Conservation (phyloP, 2,113 vertebrate genomes). For the Tympanuchus pallidicinctus region DNA sequence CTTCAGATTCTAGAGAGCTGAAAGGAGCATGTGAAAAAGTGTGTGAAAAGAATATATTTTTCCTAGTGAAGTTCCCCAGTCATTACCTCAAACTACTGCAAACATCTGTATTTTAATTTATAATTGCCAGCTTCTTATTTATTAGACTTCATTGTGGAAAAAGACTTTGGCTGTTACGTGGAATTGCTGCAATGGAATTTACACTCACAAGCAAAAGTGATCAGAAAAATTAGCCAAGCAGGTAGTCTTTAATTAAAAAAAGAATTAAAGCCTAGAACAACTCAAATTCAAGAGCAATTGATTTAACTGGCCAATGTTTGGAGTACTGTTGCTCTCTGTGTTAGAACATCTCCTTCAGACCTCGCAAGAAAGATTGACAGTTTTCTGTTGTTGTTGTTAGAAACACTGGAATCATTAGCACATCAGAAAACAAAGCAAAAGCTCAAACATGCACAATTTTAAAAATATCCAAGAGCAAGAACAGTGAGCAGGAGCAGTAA, state of each 20-base stretch:
- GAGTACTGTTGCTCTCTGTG: slow-evolving; percentile 10
- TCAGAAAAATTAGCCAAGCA: slow-evolving; percentile 64
- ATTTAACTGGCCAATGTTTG: slow-evolving; percentile 38
- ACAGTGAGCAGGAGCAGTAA: slow-evolving; percentile 37
- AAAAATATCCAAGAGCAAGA: slow-evolving; percentile 44
- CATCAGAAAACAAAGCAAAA: slow-evolving; percentile 40
- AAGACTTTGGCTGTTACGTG: slow-evolving; percentile 38
- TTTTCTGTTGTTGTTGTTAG: slow-evolving; percentile 35
- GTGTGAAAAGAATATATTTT: slow-evolving; percentile 12
- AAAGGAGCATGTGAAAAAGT: slow-evolving; percentile 54
- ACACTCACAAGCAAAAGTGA: slow-evolving; percentile 55
- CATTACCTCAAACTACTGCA: slow-evolving; percentile 41
- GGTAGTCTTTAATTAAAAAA: slow-evolving; percentile 48
- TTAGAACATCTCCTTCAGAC: slow-evolving; percentile 57
- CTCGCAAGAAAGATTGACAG: slow-evolving; percentile 31
- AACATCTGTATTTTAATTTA: slow-evolving; percentile 33
- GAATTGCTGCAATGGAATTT: slow-evolving; percentile 54
- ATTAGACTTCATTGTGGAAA: slow-evolving; percentile 50
- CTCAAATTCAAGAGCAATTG: slow-evolving; percentile 36
- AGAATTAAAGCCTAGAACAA: slow-evolving; percentile 11
- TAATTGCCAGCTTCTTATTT: slow-evolving; percentile 40
- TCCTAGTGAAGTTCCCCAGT: background rate
- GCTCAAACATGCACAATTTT: slow-evolving; percentile 65
- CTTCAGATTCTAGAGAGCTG: slow-evolving; percentile 96
- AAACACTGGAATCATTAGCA: slow-evolving; percentile 57